These are phyloP conservation scores for Bubo bubo DNA, from an alignment of 2,113 vertebrate genomes.

Conservation along the genomic window DNA sequence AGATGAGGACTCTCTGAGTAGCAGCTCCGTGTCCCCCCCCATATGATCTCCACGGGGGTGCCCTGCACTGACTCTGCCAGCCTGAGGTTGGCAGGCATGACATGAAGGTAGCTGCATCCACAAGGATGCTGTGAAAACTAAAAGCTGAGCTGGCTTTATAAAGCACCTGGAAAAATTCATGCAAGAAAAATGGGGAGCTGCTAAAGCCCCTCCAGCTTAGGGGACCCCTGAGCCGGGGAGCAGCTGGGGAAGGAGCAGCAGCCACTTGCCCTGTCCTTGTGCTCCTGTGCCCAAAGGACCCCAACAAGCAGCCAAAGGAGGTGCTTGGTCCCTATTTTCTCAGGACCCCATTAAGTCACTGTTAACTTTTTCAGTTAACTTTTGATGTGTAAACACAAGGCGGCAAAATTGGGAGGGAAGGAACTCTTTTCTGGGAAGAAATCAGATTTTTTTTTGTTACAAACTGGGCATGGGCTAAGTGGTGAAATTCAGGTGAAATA, in stretches of 20 bases:
- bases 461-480: not conserved
- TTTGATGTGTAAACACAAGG: not conserved
- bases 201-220: not conserved
- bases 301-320: not conserved
- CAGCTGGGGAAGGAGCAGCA: not conserved
- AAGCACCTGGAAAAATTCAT: not conserved
- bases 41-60: accelerated
- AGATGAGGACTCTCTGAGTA: not conserved
- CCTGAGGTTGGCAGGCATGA: accelerated
- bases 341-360: not conserved
- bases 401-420: not conserved
- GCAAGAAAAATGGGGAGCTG: not conserved
- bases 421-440: not conserved
- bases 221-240: not conserved
- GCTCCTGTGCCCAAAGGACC: not conserved
- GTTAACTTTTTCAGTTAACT: not conserved
- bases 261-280: not conserved
- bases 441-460: not conserved
- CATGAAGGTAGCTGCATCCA: not conserved
- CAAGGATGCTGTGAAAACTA: not conserved
- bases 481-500: not conserved
- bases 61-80: not conserved
- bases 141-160: not conserved
- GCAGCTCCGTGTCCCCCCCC: not conserved
- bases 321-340: not conserved